These are phyloP conservation scores for Tetragnatha montana DNA, from an alignment of 2,888 invertebrate genomes.

Conservation along the genomic window DNA sequence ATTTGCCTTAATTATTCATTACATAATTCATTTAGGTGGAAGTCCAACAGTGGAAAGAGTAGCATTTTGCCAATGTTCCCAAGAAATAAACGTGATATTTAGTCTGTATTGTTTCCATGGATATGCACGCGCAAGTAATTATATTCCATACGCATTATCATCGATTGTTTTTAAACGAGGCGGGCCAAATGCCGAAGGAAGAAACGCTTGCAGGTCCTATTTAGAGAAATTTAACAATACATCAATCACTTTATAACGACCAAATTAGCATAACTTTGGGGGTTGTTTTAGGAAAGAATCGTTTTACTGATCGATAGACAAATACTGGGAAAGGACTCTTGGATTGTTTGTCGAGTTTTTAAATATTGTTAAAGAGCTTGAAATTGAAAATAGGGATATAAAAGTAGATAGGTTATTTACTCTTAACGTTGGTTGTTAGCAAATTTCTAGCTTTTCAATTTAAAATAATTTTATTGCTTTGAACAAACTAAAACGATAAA, in stretches of 20 bases:
- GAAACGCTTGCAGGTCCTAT: conserved; percentile 17
- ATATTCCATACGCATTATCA: conserved; percentile 39
- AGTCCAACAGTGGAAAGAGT: background rate
- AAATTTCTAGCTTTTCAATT: background rate
- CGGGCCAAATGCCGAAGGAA: conserved; percentile 16
- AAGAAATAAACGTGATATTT: conserved; percentile 56
- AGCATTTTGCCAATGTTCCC: conserved; percentile 39
- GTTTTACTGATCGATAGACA: conserved; percentile 21
- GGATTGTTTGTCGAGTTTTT: background rate
- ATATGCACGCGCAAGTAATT: conserved; percentile 52
- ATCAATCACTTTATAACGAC: conserved; percentile 53
- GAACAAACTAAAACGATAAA: too few species aligned
- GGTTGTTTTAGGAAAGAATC: conserved; percentile 29
- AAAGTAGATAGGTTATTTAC: background rate
- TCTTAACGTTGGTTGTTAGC: background rate
- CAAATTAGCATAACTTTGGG: conserved; percentile 44
- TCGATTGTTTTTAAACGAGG: conserved; percentile 51
- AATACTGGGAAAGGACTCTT: background rate
- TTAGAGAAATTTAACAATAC: conserved; percentile 33
- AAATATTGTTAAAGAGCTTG: background rate
- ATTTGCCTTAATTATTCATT: conserved; percentile 60
- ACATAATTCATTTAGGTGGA: conserved; percentile 50
- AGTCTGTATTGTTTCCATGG: conserved; percentile 63
- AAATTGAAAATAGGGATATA: background rate
- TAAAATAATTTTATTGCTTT: conserved; percentile 14